Base-by-base conservation (phyloP, 2,113 vertebrate species). In the Odocoileus hemionus region DNA sequence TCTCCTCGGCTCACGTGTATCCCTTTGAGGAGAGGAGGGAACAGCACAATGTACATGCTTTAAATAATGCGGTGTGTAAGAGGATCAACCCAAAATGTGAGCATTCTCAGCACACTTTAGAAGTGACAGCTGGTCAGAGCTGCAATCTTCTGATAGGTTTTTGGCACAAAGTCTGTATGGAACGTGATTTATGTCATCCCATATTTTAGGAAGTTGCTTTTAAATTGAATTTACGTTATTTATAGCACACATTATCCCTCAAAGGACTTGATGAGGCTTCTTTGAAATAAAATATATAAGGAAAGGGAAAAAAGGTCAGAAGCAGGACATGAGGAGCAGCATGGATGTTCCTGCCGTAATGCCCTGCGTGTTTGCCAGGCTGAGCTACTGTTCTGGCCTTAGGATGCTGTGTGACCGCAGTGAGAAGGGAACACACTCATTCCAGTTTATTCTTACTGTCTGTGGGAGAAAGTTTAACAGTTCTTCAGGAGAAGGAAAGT, bases 171-270 rank as follows among this genome's bases (percentile, higher is more conserved):
- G 47, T 89, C 50, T 82, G n/a, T 54, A 21, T 82, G 43, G 97
- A 86, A 47, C 80, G 15, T 74, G 64, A 93, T 86, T 91, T 94
- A 58, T 94, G 54, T 80, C n/a, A 25, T 89, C 70, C 79, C 57
- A 2, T 92, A n/a, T 90, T 94, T 92, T 86, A 57, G 86, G 96
- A 93, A 89, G 86, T 83, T 78, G 50, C 94, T 97, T 96, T 89
- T 60, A 78, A 88, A 76, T 88, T 85, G 50, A 93, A 36, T 92
- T 95, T 91, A 55, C 1, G 33, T 93, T 93, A 93, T 94, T 94
- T 97, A 94, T 92, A 94, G 92, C 30, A 45, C n/a, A 79, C n/a
- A 70, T 30, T 47, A 90, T 91, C 92, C 45, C 55, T 95, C 39
- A 76, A 58, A 89, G 86, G 82, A 54, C 58, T 43, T 54, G 58